Base-by-base conservation (phyloP, 1,140 invertebrate species). In the Copidosoma floridanum region DNA sequence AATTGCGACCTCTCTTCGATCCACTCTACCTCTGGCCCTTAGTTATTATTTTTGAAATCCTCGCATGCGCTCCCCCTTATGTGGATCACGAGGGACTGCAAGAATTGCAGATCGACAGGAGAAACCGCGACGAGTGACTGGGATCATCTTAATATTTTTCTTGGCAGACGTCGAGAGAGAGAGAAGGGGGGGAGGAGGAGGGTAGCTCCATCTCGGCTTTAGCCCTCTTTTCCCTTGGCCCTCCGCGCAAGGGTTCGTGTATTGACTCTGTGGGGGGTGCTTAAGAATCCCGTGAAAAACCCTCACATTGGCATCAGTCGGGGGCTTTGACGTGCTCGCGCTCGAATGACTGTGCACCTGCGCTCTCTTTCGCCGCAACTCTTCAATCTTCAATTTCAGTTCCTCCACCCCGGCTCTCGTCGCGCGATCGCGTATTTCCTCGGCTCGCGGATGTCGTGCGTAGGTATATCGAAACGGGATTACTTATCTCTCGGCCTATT, bases 211-310 rank as follows among this genome's bases (percentile, higher is more conserved):
- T n/a, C n/a, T n/a, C n/a, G n/a, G n/a, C n/a, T n/a, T n/a, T n/a
- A n/a, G n/a, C n/a, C n/a, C n/a, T n/a, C n/a, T n/a, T n/a, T n/a
- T n/a, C 38, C n/a, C 38, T n/a, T 40, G 4, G n/a, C 46, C 12
- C 26, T 29, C 3, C 48, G 6, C 2, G 32, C 29, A 18, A 21
- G 7, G n/a, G n/a, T n/a, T 41, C 27, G 20, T 50, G 14, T 43
- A 29, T 43, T 38, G 50, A 52, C 21, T 51, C 37, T 51, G 12
- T n/a, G n/a, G n/a, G n/a, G n/a, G 24, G 29, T 54, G 38, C 52
- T 43, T 46, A 46, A 56, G 41, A 46, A 56, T 46, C 53, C 41
- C 18, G 35, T 44, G 26, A 46, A 56, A 43, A 56, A n/a, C n/a
- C n/a, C n/a, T 56, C 53, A 21, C 37, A 37, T 56, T 32, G 20